Percentiles rank a stretch among this genome's conserved stretches.
These are phyloP conservation scores for Anthopleura xanthogrammica DNA, from an alignment of 92 coral and sea anemone genomes.

Conservation along the genomic window DNA sequence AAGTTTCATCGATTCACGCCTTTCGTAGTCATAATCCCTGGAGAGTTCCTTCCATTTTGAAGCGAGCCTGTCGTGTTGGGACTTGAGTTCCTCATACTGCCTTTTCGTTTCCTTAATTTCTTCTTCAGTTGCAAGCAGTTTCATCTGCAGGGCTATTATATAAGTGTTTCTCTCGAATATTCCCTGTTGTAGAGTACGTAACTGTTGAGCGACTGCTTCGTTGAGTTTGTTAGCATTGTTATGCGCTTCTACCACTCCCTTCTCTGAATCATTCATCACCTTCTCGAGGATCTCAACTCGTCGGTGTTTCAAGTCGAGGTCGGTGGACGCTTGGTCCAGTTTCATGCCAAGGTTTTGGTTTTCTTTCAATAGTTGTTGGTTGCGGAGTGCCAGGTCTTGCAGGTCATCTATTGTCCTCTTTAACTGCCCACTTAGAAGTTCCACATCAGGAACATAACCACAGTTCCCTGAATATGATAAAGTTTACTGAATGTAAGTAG, in stretches of 20 bases:
- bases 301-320: constrained; percentile 46
- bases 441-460: constrained; percentile 46
- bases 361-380: constrained; percentile 44
- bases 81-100: constrained; percentile 20
- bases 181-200: constrained; percentile 31
- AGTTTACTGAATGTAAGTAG: no score
- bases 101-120: constrained; percentile 30
- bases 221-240: constrained; percentile 37
- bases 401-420: constrained; percentile 57
- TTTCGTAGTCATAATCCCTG: constrained; percentile 39
- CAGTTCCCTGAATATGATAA: constrained; percentile 16
- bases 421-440: constrained; percentile 55
- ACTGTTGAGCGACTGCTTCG: constrained; percentile 36
- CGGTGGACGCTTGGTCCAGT: constrained; percentile 45
- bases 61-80: constrained; percentile 35
- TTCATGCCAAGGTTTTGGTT: constrained; percentile 48
- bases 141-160: constrained; percentile 69
- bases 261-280: constrained; percentile 45
- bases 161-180: constrained; percentile 54
- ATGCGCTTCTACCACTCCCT: constrained; percentile 36
- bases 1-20: constrained; percentile 59
- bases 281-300: constrained; percentile 46
- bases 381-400: constrained; percentile 50
- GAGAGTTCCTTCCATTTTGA: constrained; percentile 44
- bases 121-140: constrained; percentile 56